Evolutionary conservation across 2,113 vertebrate species (phyloP).

Genomic region (Hippocampus abdominalis): DNA sequence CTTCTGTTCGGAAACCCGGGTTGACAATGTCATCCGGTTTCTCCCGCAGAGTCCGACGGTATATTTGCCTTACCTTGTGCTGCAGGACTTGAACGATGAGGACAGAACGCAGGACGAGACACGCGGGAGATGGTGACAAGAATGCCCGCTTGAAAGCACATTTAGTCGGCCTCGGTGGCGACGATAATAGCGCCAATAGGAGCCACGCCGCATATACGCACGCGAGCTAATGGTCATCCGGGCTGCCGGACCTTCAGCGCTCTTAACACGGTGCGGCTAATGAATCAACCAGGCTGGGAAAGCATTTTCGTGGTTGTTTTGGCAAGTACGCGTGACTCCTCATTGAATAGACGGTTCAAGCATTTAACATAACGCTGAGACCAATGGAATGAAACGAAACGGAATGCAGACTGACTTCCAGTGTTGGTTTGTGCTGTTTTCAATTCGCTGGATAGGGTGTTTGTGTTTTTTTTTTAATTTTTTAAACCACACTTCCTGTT

Average conservation of each 20-base stretch:
- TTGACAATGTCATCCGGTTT: slow-evolving; percentile 3
- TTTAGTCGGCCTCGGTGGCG: slow-evolving; percentile 26
- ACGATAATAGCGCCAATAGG: slow-evolving; percentile 41
- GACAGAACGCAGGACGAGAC: slow-evolving; percentile 9
- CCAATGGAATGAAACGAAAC: slow-evolving; percentile 42
- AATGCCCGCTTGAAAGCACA: slow-evolving; percentile 57
- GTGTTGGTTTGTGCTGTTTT: slow-evolving; percentile 32
- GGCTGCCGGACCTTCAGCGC: slow-evolving; percentile 34
- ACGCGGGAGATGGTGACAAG: slow-evolving; percentile 13
- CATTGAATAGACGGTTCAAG: slow-evolving; percentile 11
- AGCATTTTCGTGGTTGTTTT: slow-evolving; percentile 39
- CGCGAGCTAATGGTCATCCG: slow-evolving; percentile 42
- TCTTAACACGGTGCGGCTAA: slow-evolving; percentile 26
- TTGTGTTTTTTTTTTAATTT: neutral
- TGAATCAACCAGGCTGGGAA: slow-evolving; percentile 27
- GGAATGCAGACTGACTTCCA: slow-evolving; percentile 27
- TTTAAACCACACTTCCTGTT: slow-evolving; percentile 11
- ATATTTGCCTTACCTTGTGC: slow-evolving; percentile 66
- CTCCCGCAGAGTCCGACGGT: slow-evolving; percentile 20
- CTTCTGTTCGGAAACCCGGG: neutral
- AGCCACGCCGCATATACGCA: slow-evolving; percentile 10
- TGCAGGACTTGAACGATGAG: slow-evolving; percentile 50
- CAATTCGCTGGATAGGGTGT: neutral
- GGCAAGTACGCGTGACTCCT: slow-evolving; percentile 44
- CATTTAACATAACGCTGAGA: slow-evolving; percentile 44